These are phyloP conservation scores for Amiota minor DNA, from an alignment of 2,888 invertebrate genomes.

Conservation along the genomic window DNA sequence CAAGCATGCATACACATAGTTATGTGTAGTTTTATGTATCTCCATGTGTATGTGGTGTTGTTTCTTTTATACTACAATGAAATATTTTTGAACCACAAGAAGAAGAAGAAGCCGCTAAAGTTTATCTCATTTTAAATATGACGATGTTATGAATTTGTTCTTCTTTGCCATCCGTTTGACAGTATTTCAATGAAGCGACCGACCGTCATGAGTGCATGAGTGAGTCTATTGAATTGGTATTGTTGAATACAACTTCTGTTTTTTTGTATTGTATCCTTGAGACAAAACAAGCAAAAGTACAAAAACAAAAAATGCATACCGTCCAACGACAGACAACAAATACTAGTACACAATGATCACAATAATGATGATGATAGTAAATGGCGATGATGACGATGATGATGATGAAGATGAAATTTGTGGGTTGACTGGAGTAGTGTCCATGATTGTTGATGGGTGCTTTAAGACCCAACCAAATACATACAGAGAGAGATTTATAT, in stretches of 20 bases:
- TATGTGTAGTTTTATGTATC: not conserved
- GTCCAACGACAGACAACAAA: not conserved
- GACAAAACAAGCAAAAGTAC: too few relatives aligned
- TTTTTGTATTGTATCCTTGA: not conserved
- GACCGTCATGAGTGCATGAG: not conserved
- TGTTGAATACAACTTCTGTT: not conserved
- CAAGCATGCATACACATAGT: not conserved
- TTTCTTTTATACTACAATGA: not conserved
- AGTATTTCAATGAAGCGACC: not conserved
- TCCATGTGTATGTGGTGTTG: not conserved
- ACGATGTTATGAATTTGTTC: too few relatives aligned
- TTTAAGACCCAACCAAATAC: not conserved
- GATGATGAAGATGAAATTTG: too few relatives aligned
- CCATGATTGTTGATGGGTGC: not conserved
- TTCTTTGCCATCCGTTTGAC: not conserved
- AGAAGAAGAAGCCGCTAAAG: conserved; percentile 10
- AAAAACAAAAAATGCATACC: not conserved
- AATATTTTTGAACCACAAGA: conserved; percentile 6
- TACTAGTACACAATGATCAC: not conserved
- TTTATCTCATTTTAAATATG: not conserved
- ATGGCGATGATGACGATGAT: too few relatives aligned
- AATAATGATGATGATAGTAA: too few relatives aligned
- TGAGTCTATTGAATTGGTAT: not conserved
- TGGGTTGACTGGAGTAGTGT: too few relatives aligned
- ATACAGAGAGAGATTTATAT: not conserved